phyloP scores from a whole-genome alignment of 2,113 vertebrate genomes.

The Micronycteris hirsuta region DNA sequence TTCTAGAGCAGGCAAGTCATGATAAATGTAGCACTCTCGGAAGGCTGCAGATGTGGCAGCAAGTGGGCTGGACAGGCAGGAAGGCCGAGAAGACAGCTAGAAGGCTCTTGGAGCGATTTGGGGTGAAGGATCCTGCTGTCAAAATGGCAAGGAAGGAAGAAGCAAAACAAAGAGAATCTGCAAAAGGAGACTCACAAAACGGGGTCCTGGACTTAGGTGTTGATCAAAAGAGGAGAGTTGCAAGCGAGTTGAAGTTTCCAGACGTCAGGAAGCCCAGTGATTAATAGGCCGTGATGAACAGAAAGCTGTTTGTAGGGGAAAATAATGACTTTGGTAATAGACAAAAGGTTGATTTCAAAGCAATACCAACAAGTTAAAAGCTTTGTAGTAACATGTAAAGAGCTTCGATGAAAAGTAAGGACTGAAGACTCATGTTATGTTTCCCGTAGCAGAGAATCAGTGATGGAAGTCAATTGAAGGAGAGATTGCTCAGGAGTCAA shows the following conservation, averaged over 20 bases:
- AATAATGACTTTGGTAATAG: not conserved
- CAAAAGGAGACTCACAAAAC: not conserved
- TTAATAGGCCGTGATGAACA: accelerated
- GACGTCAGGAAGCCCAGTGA: accelerated
- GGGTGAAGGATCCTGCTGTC: not conserved
- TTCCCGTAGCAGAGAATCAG: not conserved
- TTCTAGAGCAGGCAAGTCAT: not conserved
- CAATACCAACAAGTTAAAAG: not conserved
- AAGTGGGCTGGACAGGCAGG: not conserved
- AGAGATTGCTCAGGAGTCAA: not conserved
- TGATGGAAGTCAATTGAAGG: not conserved
- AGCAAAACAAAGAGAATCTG: not conserved
- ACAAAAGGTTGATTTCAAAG: not conserved
- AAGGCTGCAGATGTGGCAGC: no score
- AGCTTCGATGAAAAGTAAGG: not conserved
- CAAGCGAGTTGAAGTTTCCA: not conserved
- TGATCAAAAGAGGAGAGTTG: no score
- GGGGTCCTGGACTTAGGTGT: accelerated
- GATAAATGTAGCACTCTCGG: not conserved
- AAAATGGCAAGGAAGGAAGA: not conserved
- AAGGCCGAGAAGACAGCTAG: not conserved
- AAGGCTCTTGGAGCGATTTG: not conserved
- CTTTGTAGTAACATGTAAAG: not conserved
- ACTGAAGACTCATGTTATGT: not conserved
- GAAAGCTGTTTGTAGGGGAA: no score